Base-by-base conservation (phyloP, 2,888 invertebrate genomes). In the Pammene aurita region DNA sequence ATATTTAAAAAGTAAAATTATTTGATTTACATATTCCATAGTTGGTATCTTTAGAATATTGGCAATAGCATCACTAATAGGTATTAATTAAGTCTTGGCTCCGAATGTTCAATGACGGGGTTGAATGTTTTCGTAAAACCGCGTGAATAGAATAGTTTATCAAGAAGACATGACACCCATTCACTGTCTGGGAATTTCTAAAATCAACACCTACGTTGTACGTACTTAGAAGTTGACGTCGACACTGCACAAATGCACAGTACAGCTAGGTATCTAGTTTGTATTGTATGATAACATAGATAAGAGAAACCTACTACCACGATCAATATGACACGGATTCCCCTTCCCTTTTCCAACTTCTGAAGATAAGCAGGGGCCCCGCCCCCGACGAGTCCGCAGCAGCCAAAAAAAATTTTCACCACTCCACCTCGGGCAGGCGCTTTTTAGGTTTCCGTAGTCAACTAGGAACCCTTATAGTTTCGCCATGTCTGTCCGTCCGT, bases 161-260 rank as follows among this genome's bases (percentile, higher is more conserved):
- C 62, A 52, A 26, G 44, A 46, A 34, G 50, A 38, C 62, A 5
- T 48, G 48, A 50, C 35, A 62, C 41, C 38, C 35, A 61, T 61
- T 61, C 61, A 61, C 38, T 62, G 62, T 62, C 62, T 62, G 62
- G 52, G 62, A 62, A 62, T 62, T 62, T 62, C 18, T 50, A 52
- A 52, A 41, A 62, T 62, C 50, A 62, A 62, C 50, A 62, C 50
- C 38, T 44, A 46, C 46, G 14, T 46, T 9, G 35, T 35, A 26
- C 34, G 13, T 35, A 46, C 52, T 50, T 11, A 50, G 13, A 11
- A 52, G 52, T 16, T 26, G 52, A 52, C 26, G 52, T 52, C 52
- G 26, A 26, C 52, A 11, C 52, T 52, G 18, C 52, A 52, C 52
- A 18, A 52, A 13, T 34, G 34, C 34, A 54, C n/a, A 54, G 34